Conservation (phyloP, 2,797 vertebrate genomes). For the Pangasius mekongensis region DNA sequence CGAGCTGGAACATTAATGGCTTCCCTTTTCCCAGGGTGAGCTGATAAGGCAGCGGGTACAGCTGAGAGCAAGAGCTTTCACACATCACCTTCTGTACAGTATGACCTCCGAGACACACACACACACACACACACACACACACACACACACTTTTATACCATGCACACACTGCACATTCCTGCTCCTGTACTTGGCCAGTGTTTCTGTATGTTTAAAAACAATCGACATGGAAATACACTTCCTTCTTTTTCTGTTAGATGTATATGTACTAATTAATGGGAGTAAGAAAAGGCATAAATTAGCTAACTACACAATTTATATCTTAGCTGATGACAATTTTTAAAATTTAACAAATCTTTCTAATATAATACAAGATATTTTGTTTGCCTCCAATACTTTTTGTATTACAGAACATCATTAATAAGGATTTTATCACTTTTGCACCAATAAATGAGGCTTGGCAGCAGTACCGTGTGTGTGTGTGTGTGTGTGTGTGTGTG, state of each 20-base stretch:
- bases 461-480: background rate
- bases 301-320: too few relatives aligned
- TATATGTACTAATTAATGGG: background rate
- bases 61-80: slow-evolving; percentile 36
- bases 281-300: background rate
- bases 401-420: too few relatives aligned
- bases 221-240: background rate
- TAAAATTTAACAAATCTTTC: background rate
- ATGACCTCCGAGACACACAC: slow-evolving; percentile 37
- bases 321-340: background rate
- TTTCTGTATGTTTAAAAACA: background rate
- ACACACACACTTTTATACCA: background rate
- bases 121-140: background rate
- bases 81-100: slow-evolving; percentile 32
- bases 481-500: background rate
- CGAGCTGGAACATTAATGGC: slow-evolving; percentile 76
- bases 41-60: slow-evolving; percentile 51
- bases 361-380: too few relatives aligned
- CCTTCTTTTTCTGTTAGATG: background rate
- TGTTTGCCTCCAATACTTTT: too few relatives aligned
- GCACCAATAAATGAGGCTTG: background rate
- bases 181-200: background rate
- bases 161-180: slow-evolving; percentile 11
- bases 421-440: too few relatives aligned
- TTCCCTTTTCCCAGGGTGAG: slow-evolving; percentile 76